These are phyloP conservation scores for Choloepus hoffmanni DNA, from an alignment of 2,113 vertebrate genomes.

Conservation along the genomic window DNA sequence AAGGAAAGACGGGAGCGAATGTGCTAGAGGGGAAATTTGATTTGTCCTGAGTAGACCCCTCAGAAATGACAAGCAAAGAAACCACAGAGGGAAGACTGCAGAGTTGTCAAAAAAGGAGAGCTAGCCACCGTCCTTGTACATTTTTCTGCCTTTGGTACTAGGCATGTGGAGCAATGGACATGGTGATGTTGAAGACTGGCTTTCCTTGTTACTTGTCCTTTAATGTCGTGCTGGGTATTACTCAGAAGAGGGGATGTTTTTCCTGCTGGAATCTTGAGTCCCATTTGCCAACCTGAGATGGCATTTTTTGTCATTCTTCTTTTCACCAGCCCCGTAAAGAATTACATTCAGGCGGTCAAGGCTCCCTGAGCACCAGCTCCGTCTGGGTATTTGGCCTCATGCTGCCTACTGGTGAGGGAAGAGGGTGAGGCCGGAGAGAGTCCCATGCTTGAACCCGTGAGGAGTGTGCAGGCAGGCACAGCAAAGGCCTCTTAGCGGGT, in stretches of 20 bases:
- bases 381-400: not conserved
- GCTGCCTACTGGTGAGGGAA: not conserved
- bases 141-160: not conserved
- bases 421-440: not conserved
- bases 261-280: slow-evolving; percentile 39
- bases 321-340: not conserved
- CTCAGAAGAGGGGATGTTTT: not conserved
- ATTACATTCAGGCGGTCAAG: not conserved
- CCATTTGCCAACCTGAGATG: slow-evolving; percentile 1
- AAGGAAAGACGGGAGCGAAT: not conserved
- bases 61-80: not conserved
- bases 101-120: not conserved
- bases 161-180: not conserved
- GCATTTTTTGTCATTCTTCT: not conserved
- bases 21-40: not conserved
- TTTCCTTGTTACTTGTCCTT: not conserved
- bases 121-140: not conserved
- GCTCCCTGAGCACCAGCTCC: not conserved
- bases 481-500: not conserved
- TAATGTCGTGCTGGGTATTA: not conserved
- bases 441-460: not conserved
- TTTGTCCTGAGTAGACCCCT: not conserved
- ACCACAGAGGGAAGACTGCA: not conserved
- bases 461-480: not conserved
- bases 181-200: not conserved